A percentile compares a stretch with the other conserved stretches of the same genome.
phyloP scores from a whole-genome alignment of 2,797 vertebrate genomes.

The Pachyuromys duprasi region DNA sequence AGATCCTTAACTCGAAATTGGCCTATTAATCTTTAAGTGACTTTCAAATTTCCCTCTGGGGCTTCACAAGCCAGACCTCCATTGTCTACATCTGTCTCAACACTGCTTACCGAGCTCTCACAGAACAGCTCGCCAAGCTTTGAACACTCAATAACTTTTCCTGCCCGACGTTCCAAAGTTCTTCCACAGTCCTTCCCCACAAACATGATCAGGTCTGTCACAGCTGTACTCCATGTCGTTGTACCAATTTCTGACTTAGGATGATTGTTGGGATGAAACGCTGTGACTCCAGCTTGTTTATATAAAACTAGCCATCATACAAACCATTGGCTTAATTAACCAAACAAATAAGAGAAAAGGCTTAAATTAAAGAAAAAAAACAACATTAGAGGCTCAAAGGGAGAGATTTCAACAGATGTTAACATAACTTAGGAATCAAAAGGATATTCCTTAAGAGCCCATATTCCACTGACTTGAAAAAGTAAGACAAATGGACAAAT shows the following conservation, averaged over 20 bases:
- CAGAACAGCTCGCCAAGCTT: background rate
- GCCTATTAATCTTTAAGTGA: background rate
- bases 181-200: background rate
- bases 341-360: background rate
- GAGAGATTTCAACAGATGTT: background rate
- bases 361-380: background rate
- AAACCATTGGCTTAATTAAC: background rate
- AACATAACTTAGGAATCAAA: background rate
- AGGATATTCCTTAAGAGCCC: background rate
- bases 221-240: too few relatives aligned
- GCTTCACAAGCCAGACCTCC: background rate
- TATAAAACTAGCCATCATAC: background rate
- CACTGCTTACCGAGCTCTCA: background rate
- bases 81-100: too few relatives aligned
- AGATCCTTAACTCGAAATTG: background rate
- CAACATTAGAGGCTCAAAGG: background rate
- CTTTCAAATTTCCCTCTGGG: background rate
- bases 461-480: background rate
- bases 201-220: background rate
- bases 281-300: background rate
- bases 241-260: background rate
- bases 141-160: too few relatives aligned
- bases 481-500: background rate
- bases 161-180: background rate
- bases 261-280: background rate